These are phyloP conservation scores for Apantesis nais DNA, from an alignment of 2,888 invertebrate species.

Conservation along the genomic window DNA sequence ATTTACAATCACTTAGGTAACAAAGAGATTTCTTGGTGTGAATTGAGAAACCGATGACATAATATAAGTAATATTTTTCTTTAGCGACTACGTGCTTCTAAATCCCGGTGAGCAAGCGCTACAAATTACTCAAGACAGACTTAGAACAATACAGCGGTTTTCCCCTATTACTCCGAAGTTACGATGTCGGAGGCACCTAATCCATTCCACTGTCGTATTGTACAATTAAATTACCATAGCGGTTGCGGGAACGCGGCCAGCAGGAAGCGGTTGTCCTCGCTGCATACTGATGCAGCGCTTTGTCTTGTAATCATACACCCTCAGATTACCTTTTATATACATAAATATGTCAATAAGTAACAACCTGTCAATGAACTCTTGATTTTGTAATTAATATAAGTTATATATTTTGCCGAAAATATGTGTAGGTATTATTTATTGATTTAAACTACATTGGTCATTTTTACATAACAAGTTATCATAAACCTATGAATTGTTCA, in stretches of 20 bases:
- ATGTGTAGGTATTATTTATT: background rate
- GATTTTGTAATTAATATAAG: background rate
- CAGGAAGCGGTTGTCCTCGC: constrained; percentile 67
- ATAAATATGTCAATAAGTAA: constrained; percentile 16
- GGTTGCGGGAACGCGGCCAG: constrained; percentile 74
- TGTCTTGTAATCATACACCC: constrained; percentile 38
- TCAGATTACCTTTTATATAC: constrained; percentile 23
- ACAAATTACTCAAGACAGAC: constrained; percentile 41
- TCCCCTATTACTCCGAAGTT: constrained; percentile 52
- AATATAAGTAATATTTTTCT: constrained; percentile 30
- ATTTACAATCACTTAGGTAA: background rate
- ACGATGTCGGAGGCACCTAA: constrained; percentile 52
- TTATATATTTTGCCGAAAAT: background rate
- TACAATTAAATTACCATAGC: constrained; percentile 79
- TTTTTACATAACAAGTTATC: too few relatives aligned
- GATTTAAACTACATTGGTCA: background rate
- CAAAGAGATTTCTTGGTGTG: background rate
- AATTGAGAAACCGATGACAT: constrained; percentile 16
- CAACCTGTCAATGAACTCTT: constrained; percentile 12
- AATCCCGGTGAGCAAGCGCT: constrained; percentile 24
- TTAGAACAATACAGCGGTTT: constrained; percentile 58
- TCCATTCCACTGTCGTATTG: constrained; percentile 64
- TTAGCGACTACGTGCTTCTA: constrained; percentile 19
- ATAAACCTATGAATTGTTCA: too few relatives aligned
- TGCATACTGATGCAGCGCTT: constrained; percentile 71